Base-by-base conservation (phyloP, 2,797 vertebrate species). In the Trachurus trachurus region DNA sequence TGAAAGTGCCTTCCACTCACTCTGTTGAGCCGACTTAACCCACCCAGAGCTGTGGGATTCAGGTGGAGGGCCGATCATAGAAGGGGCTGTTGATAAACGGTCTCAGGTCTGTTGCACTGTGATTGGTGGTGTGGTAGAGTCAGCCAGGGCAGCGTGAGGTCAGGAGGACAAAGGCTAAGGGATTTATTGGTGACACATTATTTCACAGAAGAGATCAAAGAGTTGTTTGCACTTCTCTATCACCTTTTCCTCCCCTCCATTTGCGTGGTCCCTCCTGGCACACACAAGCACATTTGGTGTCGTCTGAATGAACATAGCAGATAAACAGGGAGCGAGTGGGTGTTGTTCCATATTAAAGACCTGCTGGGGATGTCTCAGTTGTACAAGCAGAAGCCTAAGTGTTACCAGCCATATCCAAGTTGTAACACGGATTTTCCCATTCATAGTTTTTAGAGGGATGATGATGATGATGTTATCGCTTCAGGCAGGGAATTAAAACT, bases 121-220 rank as follows among this genome's bases (percentile, higher is more conserved):
- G 61, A 78, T 77, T 74, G 83, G 53, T 68, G 64, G 68, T 71
- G 54, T 34, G 54, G 40, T 60, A 34, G 53, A 16, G 78, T 89
- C 65, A 79, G 42, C 37, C 52, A 56, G 74, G 79, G 78, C 80
- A 82, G 15, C 40, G 16, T 34, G 59, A 57, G 93, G 93, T 94
- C 93, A 91, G 47, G 81, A 87, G 84, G 81, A 83, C 84, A 90
- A 83, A 91, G 91, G 75, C 83, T 77, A 7, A 26, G 42, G 78
- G 86, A 92, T 93, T 93, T 93, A 93, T 87, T 90, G 77, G 71
- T 82, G 69, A 83, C 58, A 72, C 64, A 5, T 87, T 90, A 82
- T 83, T 86, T 85, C 87, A 80, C 50, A 50, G 66, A 65, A 70
- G 63, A 89, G 91, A 93, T 95, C 92, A 95, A 94, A 95, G 91